phyloP scores from a whole-genome alignment of 2,113 vertebrate genomes.

The Perccottus glenii region DNA sequence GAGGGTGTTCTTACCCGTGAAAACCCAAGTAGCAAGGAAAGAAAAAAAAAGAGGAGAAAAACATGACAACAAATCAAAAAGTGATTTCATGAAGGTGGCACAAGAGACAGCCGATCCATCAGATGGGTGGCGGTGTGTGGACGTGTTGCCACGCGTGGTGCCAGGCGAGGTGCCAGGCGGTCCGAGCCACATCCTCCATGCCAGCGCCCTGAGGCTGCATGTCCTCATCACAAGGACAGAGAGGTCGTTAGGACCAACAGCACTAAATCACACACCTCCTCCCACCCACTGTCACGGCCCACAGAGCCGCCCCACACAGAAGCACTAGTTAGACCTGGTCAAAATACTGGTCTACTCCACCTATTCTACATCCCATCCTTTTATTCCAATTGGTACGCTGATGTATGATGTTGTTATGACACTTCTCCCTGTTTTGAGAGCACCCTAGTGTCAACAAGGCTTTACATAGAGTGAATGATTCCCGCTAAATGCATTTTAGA shows the following conservation, averaged over 20 bases:
- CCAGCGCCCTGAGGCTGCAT: constrained; percentile 75
- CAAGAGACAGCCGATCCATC: constrained; percentile 71
- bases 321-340: constrained; percentile 48
- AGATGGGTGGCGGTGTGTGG: constrained; percentile 67
- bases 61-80: constrained; percentile 78
- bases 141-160: constrained; percentile 68
- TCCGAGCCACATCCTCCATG: constrained; percentile 72
- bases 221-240: constrained; percentile 77
- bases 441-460: constrained; percentile 64
- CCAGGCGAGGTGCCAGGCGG: constrained; percentile 77
- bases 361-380: constrained; percentile 53
- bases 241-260: constrained; percentile 74
- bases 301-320: constrained; percentile 66
- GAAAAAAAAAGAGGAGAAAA: constrained; percentile 52
- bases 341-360: constrained; percentile 49
- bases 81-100: constrained; percentile 76
- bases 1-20: constrained; percentile 67
- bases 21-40: constrained; percentile 47
- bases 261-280: constrained; percentile 76
- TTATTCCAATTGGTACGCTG: constrained; percentile 70
- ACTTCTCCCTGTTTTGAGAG: constrained; percentile 63
- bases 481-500: constrained; percentile 77
- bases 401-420: constrained; percentile 76
- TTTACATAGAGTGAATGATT: constrained; percentile 72
- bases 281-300: constrained; percentile 59